phyloP scores from a whole-genome alignment of 2,888 invertebrate species.

The Cantharis lateralis region DNA sequence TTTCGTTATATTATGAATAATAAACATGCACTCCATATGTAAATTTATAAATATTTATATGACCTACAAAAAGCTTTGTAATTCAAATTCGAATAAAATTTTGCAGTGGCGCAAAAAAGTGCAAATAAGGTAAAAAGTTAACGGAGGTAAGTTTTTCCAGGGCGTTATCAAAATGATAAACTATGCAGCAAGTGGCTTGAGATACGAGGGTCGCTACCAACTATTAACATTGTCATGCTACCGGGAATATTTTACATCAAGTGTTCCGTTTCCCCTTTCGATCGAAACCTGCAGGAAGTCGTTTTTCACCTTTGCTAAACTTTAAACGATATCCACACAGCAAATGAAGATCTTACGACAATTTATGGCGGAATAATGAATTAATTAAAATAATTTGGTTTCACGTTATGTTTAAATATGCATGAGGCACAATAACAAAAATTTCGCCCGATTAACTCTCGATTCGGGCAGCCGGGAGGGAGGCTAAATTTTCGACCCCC shows the following conservation, averaged over 20 bases:
- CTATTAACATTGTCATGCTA: constrained; percentile 30
- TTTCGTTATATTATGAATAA: constrained; percentile 19
- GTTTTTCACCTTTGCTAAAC: constrained; percentile 27
- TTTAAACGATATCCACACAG: constrained; percentile 10
- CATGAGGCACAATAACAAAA: background rate
- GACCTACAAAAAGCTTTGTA: constrained; percentile 18
- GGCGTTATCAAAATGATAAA: constrained; percentile 27
- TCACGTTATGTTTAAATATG: background rate
- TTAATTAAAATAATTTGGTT: constrained; percentile 8
- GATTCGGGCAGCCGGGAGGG: background rate
- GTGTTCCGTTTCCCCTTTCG: constrained; percentile 28
- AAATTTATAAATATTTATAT: constrained; percentile 25
- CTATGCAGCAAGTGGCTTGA: constrained; percentile 31
- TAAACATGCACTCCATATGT: constrained; percentile 20
- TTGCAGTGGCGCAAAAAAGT: constrained; percentile 9
- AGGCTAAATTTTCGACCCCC: background rate
- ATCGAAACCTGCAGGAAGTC: constrained; percentile 19
- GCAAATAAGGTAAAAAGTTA: constrained; percentile 20
- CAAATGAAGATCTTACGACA: constrained; percentile 19
- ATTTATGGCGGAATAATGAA: constrained; percentile 15
- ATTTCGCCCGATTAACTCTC: background rate
- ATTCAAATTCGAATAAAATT: constrained; percentile 8
- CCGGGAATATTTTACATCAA: constrained; percentile 32
- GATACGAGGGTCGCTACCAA: constrained; percentile 26
- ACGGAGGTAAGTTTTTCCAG: constrained; percentile 12